A percentile compares a stretch with the other conserved stretches of the same genome.
Evolutionary conservation across 2,888 invertebrate genomes (phyloP).

Genomic region (Drosophila mayaguana): DNA sequence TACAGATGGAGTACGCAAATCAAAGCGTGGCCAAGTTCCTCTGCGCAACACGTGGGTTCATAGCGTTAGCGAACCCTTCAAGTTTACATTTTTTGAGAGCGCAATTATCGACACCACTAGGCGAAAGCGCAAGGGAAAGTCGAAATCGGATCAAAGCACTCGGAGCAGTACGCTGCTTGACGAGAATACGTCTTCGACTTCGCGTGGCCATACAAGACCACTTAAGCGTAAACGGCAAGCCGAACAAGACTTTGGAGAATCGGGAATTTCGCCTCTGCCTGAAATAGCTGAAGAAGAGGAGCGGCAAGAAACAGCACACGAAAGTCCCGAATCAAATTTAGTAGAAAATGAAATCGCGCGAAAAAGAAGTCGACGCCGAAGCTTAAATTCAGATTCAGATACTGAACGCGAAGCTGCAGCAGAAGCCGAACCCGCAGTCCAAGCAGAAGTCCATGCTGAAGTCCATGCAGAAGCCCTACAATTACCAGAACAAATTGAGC

Average conservation of each 20-base stretch:
- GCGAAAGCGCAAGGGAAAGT: neutral
- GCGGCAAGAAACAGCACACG: neutral
- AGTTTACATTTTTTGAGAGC: constrained; percentile 19
- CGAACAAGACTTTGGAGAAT: neutral
- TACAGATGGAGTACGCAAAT: constrained; percentile 59
- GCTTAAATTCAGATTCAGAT: neutral
- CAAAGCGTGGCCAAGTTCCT: constrained; percentile 65
- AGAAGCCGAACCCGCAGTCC: neutral
- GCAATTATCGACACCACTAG: neutral
- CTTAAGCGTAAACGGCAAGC: constrained; percentile 17
- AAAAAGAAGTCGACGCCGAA: neutral
- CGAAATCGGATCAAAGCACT: neutral
- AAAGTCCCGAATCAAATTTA: neutral
- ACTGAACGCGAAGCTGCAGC: neutral
- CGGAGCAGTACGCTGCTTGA: constrained; percentile 7
- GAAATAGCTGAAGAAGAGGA: constrained; percentile 9
- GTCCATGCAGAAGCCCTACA: neutral
- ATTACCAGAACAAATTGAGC: neutral
- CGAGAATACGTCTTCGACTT: neutral
- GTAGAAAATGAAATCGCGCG: neutral
- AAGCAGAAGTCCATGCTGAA: neutral
- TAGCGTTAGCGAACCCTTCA: constrained; percentile 35
- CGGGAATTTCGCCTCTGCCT: neutral
- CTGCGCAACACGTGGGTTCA: constrained; percentile 43
- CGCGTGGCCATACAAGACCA: neutral